Evolutionary conservation across 2,113 vertebrate genomes (phyloP).

Genomic region (Colius striatus): DNA sequence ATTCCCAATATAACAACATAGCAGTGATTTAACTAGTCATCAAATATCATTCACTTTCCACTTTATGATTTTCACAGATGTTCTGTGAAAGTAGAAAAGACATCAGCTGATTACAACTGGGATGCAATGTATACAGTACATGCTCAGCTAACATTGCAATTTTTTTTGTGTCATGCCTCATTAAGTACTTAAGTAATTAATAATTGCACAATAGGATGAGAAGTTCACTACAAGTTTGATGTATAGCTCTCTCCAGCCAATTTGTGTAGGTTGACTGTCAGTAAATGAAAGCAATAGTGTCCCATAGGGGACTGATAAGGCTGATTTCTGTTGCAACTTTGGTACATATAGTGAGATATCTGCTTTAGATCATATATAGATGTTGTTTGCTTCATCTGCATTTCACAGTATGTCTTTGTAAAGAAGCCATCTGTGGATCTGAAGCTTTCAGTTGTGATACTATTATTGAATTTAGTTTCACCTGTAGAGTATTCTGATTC

Average conservation of each 20-base stretch:
- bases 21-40: conserved; percentile 26
- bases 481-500: conserved; percentile 41
- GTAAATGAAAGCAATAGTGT: conserved; percentile 11
- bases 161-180: conserved; percentile 4
- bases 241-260: conserved; percentile 2
- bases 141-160: not conserved
- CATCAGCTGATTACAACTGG: not conserved
- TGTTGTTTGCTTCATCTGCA: not conserved
- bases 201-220: conserved; percentile 37
- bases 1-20: not conserved
- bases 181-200: conserved; percentile 61
- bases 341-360: not conserved
- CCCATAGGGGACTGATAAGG: not conserved
- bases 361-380: not conserved
- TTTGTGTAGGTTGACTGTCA: conserved; percentile 47
- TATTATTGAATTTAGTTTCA: conserved; percentile 64
- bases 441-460: conserved; percentile 38
- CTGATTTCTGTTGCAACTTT: not conserved
- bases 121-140: not conserved
- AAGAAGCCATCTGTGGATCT: conserved; percentile 34
- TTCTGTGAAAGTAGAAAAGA: not conserved
- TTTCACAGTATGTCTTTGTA: conserved; percentile 41
- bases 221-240: conserved; percentile 32
- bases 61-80: conserved; percentile 15
- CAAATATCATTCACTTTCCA: conserved; percentile 11